phyloP scores from a whole-genome alignment of 2,113 vertebrate species.

The Carassius carassius region DNA sequence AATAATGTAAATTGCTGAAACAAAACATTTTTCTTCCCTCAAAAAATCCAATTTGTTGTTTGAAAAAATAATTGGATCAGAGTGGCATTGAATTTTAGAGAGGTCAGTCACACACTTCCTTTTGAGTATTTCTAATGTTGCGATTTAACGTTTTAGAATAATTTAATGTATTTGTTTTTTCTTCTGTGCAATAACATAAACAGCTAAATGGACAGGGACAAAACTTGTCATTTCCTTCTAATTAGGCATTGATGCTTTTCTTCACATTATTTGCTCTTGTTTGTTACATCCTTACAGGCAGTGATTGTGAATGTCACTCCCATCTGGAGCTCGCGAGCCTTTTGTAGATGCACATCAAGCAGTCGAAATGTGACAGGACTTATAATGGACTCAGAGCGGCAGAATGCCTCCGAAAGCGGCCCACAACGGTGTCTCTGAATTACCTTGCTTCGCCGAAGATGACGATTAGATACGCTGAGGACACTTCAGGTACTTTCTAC shows the following conservation, averaged over 20 bases:
- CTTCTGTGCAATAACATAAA: neutral
- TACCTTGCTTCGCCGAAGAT: conserved; percentile 36
- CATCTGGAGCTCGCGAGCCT: neutral
- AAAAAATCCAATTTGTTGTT: neutral
- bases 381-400: conserved; percentile 21
- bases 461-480: conserved; percentile 9
- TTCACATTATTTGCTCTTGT: conserved; percentile 15
- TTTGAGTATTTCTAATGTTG: conserved; percentile 16
- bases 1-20: neutral
- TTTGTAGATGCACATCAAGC: conserved; percentile 48
- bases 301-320: conserved; percentile 34
- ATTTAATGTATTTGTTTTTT: neutral
- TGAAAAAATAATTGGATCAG: neutral
- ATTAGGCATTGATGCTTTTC: conserved; percentile 17
- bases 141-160: neutral
- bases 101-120: conserved; percentile 1
- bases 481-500: neutral
- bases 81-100: neutral
- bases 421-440: conserved; percentile 15
- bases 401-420: conserved; percentile 14
- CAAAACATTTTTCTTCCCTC: too few species aligned
- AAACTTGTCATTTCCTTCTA: conserved; percentile 1
- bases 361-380: conserved; percentile 40
- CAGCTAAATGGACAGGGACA: neutral
- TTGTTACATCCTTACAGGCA: conserved; percentile 14